Evolutionary conservation across 2,113 vertebrate genomes (phyloP).

Genomic region (Grallaria varia): DNA sequence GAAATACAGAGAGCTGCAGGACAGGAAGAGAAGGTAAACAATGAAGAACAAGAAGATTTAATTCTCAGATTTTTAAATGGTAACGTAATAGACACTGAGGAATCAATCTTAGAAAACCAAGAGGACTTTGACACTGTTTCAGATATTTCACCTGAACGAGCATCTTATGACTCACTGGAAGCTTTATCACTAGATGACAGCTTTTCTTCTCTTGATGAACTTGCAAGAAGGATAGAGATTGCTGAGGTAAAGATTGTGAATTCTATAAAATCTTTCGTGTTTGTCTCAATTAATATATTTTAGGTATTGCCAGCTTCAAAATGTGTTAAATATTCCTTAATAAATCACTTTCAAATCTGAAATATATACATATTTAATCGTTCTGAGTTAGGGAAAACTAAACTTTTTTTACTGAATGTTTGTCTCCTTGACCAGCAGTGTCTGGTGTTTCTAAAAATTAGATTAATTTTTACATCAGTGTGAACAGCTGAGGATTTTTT

Average conservation of each 20-base stretch:
- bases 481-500: background rate
- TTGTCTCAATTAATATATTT: background rate
- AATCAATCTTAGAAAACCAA: conserved; percentile 44
- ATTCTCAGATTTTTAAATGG: conserved; percentile 72
- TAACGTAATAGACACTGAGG: conserved; percentile 67
- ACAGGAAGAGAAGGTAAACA: conserved; percentile 56
- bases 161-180: conserved; percentile 71
- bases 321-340: background rate
- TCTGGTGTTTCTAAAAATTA: background rate
- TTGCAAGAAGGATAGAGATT: conserved; percentile 86
- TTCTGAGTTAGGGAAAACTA: too few relatives aligned
- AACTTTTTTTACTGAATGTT: too few relatives aligned
- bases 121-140: conserved; percentile 68
- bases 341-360: background rate
- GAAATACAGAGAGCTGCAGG: conserved; percentile 60
- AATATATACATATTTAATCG: background rate
- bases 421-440: background rate
- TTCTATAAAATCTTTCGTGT: background rate
- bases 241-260: conserved; percentile 82
- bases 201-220: conserved; percentile 86
- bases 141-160: conserved; percentile 70
- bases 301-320: background rate
- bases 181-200: conserved; percentile 74
- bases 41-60: conserved; percentile 70
- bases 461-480: background rate